phyloP scores from a whole-genome alignment of 2,113 vertebrate species.

The Pomatorhinus ruficollis region DNA sequence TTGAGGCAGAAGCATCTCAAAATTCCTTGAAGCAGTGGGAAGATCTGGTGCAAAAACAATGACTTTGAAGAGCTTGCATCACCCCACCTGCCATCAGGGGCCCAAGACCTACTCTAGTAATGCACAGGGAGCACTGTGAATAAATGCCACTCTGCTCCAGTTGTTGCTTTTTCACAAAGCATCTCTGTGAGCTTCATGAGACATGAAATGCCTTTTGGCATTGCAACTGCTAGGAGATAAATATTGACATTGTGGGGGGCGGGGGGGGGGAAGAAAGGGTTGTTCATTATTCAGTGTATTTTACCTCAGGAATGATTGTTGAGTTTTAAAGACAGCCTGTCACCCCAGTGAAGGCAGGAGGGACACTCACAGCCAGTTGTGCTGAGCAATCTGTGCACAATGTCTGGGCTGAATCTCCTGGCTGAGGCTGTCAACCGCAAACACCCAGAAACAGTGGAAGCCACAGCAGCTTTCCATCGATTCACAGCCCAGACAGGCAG shows the following conservation, averaged over 20 bases:
- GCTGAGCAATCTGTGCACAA: not conserved
- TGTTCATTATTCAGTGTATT: not conserved
- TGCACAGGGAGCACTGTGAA: not conserved
- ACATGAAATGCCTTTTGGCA: not conserved
- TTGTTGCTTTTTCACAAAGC: not conserved
- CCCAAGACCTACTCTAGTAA: not conserved
- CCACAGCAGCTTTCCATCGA: not conserved
- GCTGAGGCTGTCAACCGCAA: fast-evolving
- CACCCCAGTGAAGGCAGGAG: not conserved
- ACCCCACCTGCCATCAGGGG: not conserved
- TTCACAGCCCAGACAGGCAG: not conserved
- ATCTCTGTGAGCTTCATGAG: not conserved
- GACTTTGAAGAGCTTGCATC: not conserved
- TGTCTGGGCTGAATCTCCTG: fast-evolving
- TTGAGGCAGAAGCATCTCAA: not conserved
- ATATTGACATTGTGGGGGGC: not conserved
- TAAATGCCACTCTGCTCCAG: not conserved
- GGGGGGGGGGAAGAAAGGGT: fast-evolving
- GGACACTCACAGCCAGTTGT: not conserved
- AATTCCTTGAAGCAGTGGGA: not conserved
- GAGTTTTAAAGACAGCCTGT: not conserved
- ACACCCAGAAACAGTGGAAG: not conserved
- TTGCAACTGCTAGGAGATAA: not conserved
- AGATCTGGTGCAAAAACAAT: not conserved
- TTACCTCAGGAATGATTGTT: not conserved